Evolutionary conservation across 2,888 invertebrate species (phyloP).

Genomic region (Eupithecia centaureata): DNA sequence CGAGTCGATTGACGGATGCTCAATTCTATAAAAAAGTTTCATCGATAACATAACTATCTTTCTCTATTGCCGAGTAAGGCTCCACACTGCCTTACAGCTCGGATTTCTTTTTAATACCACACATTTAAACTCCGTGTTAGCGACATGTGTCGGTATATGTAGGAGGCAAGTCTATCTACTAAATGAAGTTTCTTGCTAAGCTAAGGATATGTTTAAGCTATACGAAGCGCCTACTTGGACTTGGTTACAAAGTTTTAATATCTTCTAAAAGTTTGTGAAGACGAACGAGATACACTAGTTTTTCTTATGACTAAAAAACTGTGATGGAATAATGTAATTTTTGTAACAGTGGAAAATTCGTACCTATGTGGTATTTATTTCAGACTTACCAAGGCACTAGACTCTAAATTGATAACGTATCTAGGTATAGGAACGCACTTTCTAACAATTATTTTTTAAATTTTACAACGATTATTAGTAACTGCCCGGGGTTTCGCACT

Average conservation of each 20-base stretch:
- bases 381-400: too few relatives aligned
- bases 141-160: slow-evolving; percentile 56
- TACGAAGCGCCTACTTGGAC: slow-evolving; percentile 21
- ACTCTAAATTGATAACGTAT: too few relatives aligned
- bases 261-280: slow-evolving; percentile 21
- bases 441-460: too few relatives aligned
- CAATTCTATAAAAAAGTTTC: slow-evolving; percentile 8
- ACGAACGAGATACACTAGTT: slow-evolving; percentile 2
- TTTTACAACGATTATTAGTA: too few relatives aligned
- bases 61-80: slow-evolving; percentile 58
- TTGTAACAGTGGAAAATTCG: too few relatives aligned
- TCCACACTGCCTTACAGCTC: slow-evolving; percentile 69
- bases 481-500: too few relatives aligned
- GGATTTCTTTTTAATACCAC: slow-evolving; percentile 82
- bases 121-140: slow-evolving; percentile 75
- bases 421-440: neutral
- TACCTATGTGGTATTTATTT: too few relatives aligned
- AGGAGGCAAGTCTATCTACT: slow-evolving; percentile 11
- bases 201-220: slow-evolving; percentile 24
- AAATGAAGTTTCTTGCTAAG: slow-evolving; percentile 39
- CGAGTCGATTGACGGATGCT: neutral
- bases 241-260: slow-evolving; percentile 30
- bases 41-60: slow-evolving; percentile 39
- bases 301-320: neutral
- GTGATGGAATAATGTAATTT: neutral